These are phyloP conservation scores for Amphipoea oculea DNA, from an alignment of 2,888 invertebrate species.

Conservation along the genomic window DNA sequence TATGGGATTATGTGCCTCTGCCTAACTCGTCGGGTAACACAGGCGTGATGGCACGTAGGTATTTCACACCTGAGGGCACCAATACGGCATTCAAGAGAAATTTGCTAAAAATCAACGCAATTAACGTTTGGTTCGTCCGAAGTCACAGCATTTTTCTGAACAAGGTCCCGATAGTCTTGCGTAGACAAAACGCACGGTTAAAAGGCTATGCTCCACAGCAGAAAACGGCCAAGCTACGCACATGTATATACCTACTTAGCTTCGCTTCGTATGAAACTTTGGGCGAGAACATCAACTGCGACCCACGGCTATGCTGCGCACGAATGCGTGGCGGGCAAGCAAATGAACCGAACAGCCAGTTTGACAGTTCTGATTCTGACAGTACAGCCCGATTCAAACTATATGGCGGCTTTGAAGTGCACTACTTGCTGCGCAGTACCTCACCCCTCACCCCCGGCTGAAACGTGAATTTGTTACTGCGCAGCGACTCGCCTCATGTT, in stretches of 20 bases:
- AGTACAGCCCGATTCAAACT: no score
- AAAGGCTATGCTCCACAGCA: background rate
- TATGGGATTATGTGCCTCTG: background rate
- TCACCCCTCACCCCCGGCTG: no score
- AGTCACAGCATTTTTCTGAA: background rate
- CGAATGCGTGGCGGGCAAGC: background rate
- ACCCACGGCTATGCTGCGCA: background rate
- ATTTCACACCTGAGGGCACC: background rate
- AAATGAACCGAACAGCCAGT: background rate
- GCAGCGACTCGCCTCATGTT: background rate
- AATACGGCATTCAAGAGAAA: no score
- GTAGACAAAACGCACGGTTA: background rate
- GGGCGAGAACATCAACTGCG: no score
- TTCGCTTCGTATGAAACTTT: background rate
- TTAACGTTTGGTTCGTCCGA: no score
- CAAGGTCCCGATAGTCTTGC: background rate
- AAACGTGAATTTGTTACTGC: no score
- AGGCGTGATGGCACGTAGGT: background rate
- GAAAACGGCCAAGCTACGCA: background rate
- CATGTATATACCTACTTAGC: background rate
- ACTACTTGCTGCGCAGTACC: no score
- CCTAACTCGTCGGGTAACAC: background rate
- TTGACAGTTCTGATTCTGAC: background rate
- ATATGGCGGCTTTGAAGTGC: no score
- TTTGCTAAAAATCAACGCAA: no score